Evolutionary conservation across 2,113 vertebrate genomes (phyloP).

Genomic region (Psammodynastes pulverulentus): DNA sequence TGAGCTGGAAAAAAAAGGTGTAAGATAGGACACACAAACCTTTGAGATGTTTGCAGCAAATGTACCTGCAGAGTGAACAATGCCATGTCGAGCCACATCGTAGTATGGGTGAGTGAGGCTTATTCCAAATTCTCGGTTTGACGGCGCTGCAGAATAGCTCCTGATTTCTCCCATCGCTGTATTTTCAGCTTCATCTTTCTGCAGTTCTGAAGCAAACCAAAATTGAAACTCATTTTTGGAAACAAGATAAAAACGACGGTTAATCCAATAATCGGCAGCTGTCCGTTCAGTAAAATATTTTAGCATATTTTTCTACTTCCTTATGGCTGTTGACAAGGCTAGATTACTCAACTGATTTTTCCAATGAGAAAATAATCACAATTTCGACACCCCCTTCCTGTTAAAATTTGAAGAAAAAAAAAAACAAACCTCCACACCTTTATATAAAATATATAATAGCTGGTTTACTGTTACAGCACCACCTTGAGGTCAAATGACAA

Average conservation of each 20-base stretch:
- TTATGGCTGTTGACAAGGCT: background rate
- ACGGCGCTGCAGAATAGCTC: background rate
- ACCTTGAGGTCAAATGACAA: background rate
- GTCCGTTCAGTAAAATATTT: background rate
- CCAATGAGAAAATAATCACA: background rate
- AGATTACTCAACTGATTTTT: background rate
- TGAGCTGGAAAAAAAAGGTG: background rate
- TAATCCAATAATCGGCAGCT: background rate
- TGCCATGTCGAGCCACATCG: slow-evolving; percentile 83
- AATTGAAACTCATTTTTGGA: background rate
- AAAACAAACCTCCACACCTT: too few species aligned
- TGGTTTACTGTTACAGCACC: background rate
- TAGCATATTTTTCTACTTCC: background rate
- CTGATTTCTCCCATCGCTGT: background rate
- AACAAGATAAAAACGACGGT: background rate
- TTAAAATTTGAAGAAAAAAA: background rate
- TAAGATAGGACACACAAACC: background rate
- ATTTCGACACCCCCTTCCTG: background rate
- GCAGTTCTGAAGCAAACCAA: slow-evolving; percentile 65
- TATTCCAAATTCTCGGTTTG: slow-evolving; percentile 35
- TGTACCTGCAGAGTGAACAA: slow-evolving; percentile 82
- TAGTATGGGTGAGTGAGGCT: slow-evolving; percentile 79
- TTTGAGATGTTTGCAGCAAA: background rate
- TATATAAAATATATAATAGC: background rate
- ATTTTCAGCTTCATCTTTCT: slow-evolving; percentile 67